phyloP scores from a whole-genome alignment of 2,113 vertebrate species.

The Indri indri region DNA sequence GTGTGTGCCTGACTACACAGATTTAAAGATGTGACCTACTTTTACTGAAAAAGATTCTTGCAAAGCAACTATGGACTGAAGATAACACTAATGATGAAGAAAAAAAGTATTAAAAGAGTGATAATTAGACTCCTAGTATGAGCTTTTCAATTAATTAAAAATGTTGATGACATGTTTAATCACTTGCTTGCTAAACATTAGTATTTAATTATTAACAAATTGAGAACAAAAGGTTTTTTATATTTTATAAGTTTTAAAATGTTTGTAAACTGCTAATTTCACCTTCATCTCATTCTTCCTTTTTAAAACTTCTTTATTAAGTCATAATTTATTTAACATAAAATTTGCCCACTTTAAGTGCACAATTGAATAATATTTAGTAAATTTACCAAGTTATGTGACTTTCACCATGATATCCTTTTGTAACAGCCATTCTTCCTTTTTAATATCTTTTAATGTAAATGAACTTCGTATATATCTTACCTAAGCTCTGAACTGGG shows the following conservation, averaged over 20 bases:
- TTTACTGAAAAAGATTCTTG: background rate
- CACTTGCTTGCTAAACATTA: background rate
- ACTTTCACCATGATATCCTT: background rate
- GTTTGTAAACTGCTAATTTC: background rate
- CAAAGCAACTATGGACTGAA: background rate
- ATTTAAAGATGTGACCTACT: background rate
- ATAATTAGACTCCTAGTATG: background rate
- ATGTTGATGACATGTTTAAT: background rate
- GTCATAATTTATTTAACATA: background rate
- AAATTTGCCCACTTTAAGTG: background rate
- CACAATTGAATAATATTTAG: background rate
- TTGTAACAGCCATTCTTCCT: background rate
- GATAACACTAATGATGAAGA: background rate
- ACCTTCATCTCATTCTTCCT: background rate
- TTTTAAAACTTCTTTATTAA: background rate
- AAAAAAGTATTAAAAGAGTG: background rate
- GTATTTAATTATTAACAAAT: background rate
- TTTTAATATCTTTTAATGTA: background rate
- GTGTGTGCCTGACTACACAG: rapidly evolving
- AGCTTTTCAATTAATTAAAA: background rate
- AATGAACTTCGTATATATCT: background rate
- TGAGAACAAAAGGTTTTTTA: background rate
- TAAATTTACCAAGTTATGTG: background rate
- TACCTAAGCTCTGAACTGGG: background rate
- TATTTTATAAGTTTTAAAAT: background rate